Evolutionary conservation across 2,888 invertebrate species (phyloP).

Genomic region (Protodeltote pygarga): DNA sequence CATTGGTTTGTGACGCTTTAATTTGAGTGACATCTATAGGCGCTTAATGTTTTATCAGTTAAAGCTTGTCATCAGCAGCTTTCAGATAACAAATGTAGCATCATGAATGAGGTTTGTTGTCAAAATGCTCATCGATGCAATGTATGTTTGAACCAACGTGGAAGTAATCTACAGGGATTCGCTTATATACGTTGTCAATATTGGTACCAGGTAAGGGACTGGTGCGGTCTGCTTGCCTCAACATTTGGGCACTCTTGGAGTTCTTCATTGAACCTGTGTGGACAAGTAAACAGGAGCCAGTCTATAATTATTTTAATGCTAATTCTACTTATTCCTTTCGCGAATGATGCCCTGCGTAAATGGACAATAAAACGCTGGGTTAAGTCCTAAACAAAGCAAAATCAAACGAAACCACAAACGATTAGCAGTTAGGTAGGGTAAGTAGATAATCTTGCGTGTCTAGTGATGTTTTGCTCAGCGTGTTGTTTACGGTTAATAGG

Average conservation of each 20-base stretch:
- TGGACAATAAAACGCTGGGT: conserved; percentile 49
- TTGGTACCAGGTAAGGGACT: conserved; percentile 87
- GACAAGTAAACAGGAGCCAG: conserved; percentile 82
- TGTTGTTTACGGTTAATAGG: conserved; percentile 49
- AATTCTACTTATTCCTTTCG: conserved; percentile 55
- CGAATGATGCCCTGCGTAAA: conserved; percentile 55
- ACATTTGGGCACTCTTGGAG: conserved; percentile 89
- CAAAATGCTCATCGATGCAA: conserved; percentile 73
- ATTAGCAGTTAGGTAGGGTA: conserved; percentile 44
- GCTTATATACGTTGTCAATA: conserved; percentile 71
- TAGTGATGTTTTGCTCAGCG: conserved; percentile 56
- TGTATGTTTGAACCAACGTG: conserved; percentile 57
- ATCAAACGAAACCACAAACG: conserved; percentile 53
- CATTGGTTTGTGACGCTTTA: conserved; percentile 38
- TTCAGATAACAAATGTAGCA: conserved; percentile 64
- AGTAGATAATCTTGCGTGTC: conserved; percentile 52
- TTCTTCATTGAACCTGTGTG: conserved; percentile 89
- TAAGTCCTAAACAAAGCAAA: conserved; percentile 61
- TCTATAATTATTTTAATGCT: conserved; percentile 69
- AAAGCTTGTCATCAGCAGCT: conserved; percentile 73
- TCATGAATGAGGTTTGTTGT: conserved; percentile 64
- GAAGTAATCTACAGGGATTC: conserved; percentile 77
- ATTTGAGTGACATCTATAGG: conserved; percentile 39
- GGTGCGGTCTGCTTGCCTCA: conserved; percentile 88
- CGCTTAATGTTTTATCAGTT: conserved; percentile 57